A percentile compares a stretch with the other conserved stretches of the same genome.
Conservation (phyloP, 2,113 vertebrate genomes). For the Centropus unirufus region DNA sequence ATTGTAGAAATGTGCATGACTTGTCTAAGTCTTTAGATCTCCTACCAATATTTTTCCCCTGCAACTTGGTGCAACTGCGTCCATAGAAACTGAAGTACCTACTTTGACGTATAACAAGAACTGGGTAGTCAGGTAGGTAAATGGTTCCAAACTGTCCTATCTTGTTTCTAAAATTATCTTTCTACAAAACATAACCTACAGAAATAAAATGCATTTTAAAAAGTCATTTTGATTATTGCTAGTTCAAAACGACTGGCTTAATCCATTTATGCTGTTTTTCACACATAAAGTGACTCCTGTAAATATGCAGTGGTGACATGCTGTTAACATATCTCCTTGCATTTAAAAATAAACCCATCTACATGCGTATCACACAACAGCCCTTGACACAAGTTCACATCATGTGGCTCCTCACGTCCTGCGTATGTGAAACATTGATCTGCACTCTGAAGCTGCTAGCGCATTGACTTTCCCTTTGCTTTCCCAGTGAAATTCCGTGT, state of each 20-base stretch:
- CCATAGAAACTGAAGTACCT: not conserved
- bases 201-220: not conserved
- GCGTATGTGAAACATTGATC: fast-evolving
- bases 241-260: not conserved
- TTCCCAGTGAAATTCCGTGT: not conserved
- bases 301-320: not conserved
- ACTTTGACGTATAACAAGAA: not conserved
- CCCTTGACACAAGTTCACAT: not conserved
- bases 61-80: not conserved
- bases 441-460: not conserved
- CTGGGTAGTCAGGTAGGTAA: not conserved
- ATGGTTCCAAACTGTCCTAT: not conserved
- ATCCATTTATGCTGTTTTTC: not conserved
- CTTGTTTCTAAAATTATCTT: not conserved
- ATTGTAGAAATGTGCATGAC: not conserved
- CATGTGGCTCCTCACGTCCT: fast-evolving
- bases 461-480: not conserved
- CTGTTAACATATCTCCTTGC: not conserved
- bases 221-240: not conserved
- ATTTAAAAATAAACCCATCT: not conserved
- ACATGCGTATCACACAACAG: fast-evolving
- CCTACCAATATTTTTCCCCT: not conserved
- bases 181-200: not conserved
- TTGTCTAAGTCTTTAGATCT: not conserved
- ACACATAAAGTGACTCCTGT: fast-evolving